These are phyloP conservation scores for Trichoplusia ni DNA, from an alignment of 1,140 invertebrate genomes.

Conservation along the genomic window DNA sequence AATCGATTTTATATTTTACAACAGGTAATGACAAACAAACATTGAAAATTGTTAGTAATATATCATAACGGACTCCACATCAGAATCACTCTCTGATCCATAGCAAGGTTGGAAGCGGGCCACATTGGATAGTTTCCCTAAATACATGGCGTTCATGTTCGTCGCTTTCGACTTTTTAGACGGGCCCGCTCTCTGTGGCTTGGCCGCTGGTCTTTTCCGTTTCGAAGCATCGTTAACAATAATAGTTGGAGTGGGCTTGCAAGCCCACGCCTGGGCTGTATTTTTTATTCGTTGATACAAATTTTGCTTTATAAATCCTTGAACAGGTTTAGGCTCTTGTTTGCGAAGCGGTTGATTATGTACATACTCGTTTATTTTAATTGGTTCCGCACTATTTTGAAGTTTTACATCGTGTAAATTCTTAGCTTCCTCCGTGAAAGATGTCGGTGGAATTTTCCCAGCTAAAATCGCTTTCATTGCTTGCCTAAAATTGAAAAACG, in stretches of 20 bases:
- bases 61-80: slow-evolving; percentile 18
- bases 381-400: neutral
- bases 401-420: neutral
- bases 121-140: slow-evolving; percentile 53
- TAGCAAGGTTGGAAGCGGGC: slow-evolving; percentile 29
- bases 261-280: neutral
- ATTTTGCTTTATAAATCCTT: neutral
- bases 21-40: neutral
- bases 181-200: slow-evolving; percentile 38
- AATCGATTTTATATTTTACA: neutral
- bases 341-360: neutral
- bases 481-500: slow-evolving; percentile 42
- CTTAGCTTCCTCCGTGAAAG: neutral
- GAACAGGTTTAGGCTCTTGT: neutral
- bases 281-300: neutral
- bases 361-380: neutral
- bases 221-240: neutral
- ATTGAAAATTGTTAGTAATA: slow-evolving; percentile 18
- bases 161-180: slow-evolving; percentile 38
- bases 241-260: neutral
- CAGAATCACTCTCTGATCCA: slow-evolving; percentile 37
- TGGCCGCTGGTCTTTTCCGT: slow-evolving; percentile 30
- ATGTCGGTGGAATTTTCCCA: slow-evolving; percentile 9
- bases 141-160: slow-evolving; percentile 36
- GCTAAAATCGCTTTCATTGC: slow-evolving; percentile 43